Conservation (phyloP, 2,113 vertebrate species). For the Cyprinodon tularosa region DNA sequence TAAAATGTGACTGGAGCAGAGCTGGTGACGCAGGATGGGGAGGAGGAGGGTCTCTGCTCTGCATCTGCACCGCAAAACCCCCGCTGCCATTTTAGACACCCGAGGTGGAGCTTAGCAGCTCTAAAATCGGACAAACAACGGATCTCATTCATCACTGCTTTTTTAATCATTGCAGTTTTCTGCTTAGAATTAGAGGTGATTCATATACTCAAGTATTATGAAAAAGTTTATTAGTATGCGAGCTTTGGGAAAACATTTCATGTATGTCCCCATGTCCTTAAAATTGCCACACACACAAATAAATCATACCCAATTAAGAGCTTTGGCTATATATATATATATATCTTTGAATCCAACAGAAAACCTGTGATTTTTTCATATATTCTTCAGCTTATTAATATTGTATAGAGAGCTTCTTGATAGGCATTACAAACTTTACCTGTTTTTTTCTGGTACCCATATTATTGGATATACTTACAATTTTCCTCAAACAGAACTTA, state of each 20-base stretch:
- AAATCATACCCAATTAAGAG: too few species aligned
- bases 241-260: too few species aligned
- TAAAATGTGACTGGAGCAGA: slow-evolving; percentile 49
- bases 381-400: too few species aligned
- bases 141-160: not conserved
- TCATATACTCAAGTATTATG: too few species aligned
- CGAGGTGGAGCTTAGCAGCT: slow-evolving; percentile 34
- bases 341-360: too few species aligned
- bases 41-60: slow-evolving; percentile 29
- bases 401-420: too few species aligned
- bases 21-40: slow-evolving; percentile 50
- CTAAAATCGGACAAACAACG: not conserved
- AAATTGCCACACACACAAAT: too few species aligned
- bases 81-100: slow-evolving; percentile 77
- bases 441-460: not conserved
- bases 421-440: too few species aligned
- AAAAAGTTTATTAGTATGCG: too few species aligned
- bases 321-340: too few species aligned
- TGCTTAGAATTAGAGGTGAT: not conserved
- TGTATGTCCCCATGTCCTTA: too few species aligned
- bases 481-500: not conserved
- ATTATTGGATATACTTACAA: not conserved
- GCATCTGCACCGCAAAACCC: slow-evolving; percentile 48
- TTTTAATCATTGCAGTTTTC: not conserved
- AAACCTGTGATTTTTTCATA: too few species aligned